Evolutionary conservation across 2,797 vertebrate species (phyloP).

Genomic region (Microcaecilia unicolor): DNA sequence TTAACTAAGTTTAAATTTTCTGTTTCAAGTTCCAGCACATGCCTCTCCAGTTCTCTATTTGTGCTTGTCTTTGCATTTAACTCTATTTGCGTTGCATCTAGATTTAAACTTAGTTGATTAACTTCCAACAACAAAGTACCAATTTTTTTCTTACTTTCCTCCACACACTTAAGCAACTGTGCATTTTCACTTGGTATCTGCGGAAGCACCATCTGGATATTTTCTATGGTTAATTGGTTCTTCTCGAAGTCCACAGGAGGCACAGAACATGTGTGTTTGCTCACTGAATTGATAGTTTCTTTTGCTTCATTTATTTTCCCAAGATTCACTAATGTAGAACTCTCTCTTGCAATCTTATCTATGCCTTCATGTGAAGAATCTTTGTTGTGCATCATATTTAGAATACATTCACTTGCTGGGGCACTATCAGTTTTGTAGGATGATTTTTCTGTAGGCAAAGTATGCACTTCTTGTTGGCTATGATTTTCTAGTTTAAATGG

Average conservation of each 20-base stretch:
- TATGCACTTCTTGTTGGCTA: not conserved
- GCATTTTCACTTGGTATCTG: constrained; percentile 25
- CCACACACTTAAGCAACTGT: constrained; percentile 11
- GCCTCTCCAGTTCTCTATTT: constrained; percentile 47
- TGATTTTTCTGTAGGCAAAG: constrained; percentile 6
- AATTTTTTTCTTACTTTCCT: constrained; percentile 24
- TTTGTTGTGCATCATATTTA: constrained; percentile 2
- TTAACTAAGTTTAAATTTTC: constrained; percentile 32
- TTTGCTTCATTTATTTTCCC: not conserved
- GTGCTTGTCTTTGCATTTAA: constrained; percentile 45
- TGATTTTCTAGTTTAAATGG: not conserved
- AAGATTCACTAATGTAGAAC: not conserved
- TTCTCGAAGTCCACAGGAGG: constrained; percentile 7
- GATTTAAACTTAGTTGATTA: constrained; percentile 39
- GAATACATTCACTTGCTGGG: not conserved
- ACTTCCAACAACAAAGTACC: constrained; percentile 37
- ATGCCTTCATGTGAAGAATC: not conserved
- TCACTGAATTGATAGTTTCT: not conserved
- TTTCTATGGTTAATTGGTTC: constrained; percentile 13
- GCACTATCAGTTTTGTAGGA: not conserved
- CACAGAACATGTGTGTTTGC: not conserved
- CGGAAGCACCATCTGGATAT: constrained; percentile 16
- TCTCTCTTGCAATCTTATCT: accelerated
- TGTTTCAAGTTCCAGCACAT: constrained; percentile 41
- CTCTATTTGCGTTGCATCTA: constrained; percentile 47